Evolutionary conservation across 1,140 invertebrate species (phyloP), one percentile per base, ranked within the genome.

Genomic region (Solenopsis fugax): DNA sequence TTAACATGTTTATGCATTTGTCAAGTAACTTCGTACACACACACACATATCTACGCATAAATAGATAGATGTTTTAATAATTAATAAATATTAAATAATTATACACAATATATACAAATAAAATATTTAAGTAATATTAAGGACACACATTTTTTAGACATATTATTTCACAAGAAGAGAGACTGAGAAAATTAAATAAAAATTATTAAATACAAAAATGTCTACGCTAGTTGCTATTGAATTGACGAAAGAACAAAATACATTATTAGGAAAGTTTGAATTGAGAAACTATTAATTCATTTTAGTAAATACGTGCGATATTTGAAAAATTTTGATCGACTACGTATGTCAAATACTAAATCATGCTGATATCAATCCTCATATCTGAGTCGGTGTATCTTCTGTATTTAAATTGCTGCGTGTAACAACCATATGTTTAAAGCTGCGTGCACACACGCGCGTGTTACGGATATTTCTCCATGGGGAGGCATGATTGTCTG

Each of bases 401-500:
- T 29, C 9, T 7, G 56, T 34, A 77, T 77, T 64, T 48, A 64
- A 52, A 64, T 64, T 60, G 16, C 12, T 45, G 41, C 29, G 10
- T 64, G 34, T n/a, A 62, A 48, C 41, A 48, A n/a, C 24, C 10
- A n/a, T 29, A 45, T 64, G 75, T 64, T 45, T 64, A 48, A 64
- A 45, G 75, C 52, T 18, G 18, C 72, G 6, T 58, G n/a, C 72
- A 58, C 54, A 73, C 3, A 54, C 7, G 69, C 18, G 0, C 16
- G 6, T 41, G n/a, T 24, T 12, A 41, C 12, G 41, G 24, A 75
- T 58, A 75, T 58, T 24, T 75, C 21, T 50, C 3, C 34, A 7
- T 7, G 2, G 24, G 37, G 16, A 18, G 24, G 4, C 50, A 7
- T 16, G 45, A 13, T 50, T 52, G 45, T 72, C 24, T 9, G n/a